Conservation (phyloP, 2,888 invertebrate species). For the Phaedon cochleariae region DNA sequence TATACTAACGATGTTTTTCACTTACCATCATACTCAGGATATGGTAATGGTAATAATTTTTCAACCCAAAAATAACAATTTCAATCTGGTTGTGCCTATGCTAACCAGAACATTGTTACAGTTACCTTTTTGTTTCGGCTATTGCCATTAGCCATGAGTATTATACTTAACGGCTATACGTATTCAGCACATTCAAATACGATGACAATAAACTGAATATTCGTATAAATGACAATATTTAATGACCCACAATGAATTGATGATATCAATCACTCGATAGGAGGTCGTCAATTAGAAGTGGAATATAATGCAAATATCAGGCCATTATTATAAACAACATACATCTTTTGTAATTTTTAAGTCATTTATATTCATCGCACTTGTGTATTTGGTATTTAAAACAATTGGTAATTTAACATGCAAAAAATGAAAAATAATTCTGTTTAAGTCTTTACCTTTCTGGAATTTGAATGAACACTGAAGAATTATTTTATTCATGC, state of each 20-base stretch:
- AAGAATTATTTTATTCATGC: constrained; percentile 40
- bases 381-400: constrained; percentile 48
- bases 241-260: not conserved
- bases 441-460: constrained; percentile 44
- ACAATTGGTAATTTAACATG: constrained; percentile 46
- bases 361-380: constrained; percentile 43
- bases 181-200: not conserved
- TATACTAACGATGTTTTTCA: no score
- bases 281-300: constrained; percentile 17
- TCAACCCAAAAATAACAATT: no score
- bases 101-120: no score
- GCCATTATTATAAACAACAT: constrained; percentile 27
- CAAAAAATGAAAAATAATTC: constrained; percentile 46
- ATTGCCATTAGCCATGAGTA: not conserved
- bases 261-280: not conserved
- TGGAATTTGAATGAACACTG: constrained; percentile 44
- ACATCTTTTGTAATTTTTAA: not conserved
- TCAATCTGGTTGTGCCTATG: no score
- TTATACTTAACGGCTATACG: not conserved
- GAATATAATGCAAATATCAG: constrained; percentile 26
- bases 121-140: no score
- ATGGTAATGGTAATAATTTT: no score
- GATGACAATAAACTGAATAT: constrained; percentile 12
- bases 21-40: no score
- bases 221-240: constrained; percentile 5